Evolutionary conservation across 2,113 vertebrate species (phyloP).

Genomic region (Polypterus bichir): DNA sequence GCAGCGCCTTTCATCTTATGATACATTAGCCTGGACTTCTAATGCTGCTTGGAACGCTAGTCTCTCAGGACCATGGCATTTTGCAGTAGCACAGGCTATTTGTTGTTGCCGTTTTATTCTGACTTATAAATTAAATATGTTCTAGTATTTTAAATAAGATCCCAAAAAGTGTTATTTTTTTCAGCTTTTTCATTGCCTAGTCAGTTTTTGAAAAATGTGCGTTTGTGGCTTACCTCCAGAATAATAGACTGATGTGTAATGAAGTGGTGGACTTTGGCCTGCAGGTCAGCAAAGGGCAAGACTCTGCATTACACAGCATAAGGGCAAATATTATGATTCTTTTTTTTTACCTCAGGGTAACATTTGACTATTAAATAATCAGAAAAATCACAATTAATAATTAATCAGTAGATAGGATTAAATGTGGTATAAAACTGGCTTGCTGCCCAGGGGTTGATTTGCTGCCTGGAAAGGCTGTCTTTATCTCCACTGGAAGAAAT

Average conservation of each 20-base stretch:
- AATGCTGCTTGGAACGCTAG: background rate
- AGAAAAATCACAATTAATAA: background rate
- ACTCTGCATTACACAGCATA: background rate
- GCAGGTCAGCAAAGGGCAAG: background rate
- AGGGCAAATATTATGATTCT: background rate
- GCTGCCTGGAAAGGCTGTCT: background rate
- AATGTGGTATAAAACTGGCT: background rate
- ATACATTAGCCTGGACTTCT: background rate
- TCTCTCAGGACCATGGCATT: background rate
- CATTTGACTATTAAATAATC: background rate
- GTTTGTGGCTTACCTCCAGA: conserved; percentile 9
- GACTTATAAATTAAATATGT: conserved; percentile 2
- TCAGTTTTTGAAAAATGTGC: conserved; percentile 11
- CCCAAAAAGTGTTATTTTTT: background rate
- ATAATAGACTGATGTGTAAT: conserved; percentile 1
- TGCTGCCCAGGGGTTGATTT: background rate
- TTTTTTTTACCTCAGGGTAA: background rate
- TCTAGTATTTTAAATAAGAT: conserved; percentile 1
- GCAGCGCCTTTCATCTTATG: background rate
- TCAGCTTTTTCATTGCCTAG: background rate
- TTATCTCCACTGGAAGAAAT: too few relatives aligned
- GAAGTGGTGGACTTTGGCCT: conserved; percentile 12
- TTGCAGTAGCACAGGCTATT: background rate
- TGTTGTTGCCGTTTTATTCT: background rate
- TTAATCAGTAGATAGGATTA: background rate